These are phyloP conservation scores for Baryphthengus martii DNA, from an alignment of 2,113 vertebrate species.

Conservation along the genomic window DNA sequence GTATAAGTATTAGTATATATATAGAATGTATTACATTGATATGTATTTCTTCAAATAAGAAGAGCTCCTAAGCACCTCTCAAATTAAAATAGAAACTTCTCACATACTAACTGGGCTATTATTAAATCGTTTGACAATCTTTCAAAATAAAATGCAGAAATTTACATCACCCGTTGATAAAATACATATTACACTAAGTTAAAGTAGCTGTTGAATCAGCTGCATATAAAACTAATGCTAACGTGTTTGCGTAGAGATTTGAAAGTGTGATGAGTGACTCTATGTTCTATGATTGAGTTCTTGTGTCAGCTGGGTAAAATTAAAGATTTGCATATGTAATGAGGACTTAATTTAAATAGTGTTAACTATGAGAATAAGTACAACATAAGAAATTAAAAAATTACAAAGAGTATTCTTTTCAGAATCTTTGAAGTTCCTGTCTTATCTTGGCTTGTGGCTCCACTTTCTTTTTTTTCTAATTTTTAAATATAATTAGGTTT, in stretches of 20 bases:
- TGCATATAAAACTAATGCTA: background rate
- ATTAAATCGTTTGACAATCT: background rate
- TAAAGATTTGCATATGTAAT: background rate
- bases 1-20: background rate
- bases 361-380: background rate
- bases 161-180: background rate
- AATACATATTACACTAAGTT: background rate
- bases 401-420: background rate
- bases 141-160: background rate
- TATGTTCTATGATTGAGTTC: background rate
- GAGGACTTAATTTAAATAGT: background rate
- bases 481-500: constrained; percentile 1
- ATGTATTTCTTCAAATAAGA: background rate
- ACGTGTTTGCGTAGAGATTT: background rate
- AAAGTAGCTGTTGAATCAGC: background rate
- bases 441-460: background rate
- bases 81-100: background rate
- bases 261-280: background rate
- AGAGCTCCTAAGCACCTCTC: background rate
- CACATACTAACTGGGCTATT: background rate
- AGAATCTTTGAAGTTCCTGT: constrained; percentile 7
- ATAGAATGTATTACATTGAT: background rate
- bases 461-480: background rate
- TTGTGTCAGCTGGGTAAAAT: background rate
- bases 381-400: background rate